Evolutionary conservation across 1,140 invertebrate genomes (phyloP), one percentile per base, ranked within the genome.

Genomic region (Whitmania pigra): DNA sequence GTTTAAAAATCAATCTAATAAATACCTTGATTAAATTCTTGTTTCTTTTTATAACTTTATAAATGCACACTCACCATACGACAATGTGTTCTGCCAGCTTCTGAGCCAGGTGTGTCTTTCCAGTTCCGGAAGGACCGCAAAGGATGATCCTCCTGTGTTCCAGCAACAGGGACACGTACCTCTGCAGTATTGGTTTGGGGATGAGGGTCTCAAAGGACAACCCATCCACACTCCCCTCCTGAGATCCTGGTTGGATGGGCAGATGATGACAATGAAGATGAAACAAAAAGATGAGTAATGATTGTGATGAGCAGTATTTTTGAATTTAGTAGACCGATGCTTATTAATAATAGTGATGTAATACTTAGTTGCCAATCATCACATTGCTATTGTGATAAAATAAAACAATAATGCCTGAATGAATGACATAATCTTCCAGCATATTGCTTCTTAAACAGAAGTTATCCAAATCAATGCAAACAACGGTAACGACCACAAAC

Each of bases 51-150:
- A 36, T 36, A 36, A 36, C 31, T 36, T 2, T 3, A 6, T 36
- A 36, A 6, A 36, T 6, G 6, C 31, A 36, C 31, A 36, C 25
- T 22, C n/a, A 31, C 67, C 67, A 81, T 17, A 79, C 74, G 18
- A 82, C 80, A 27, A 96, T 87, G 79, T 92, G 93, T 80, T 94
- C 90, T 0, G 94, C 94, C 22, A 98, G 82, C 80, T 94, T 92
- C n/a, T 91, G 89, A 4, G 94, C 94, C 55, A 97, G 83, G 79
- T 96, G 96, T 6, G 93, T 94, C 81, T 99, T 99, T 9, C 96
- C 95, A 0, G 94, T 97, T 43, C 94, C 95, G 78, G 91, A 94
- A 2, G 94, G 93, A 0, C 96, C 96, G 84, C 93, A 96, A 3
- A 99, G 83, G 67, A 98, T 95, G 40, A 99, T 88, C 25, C 94